Evolutionary conservation across 2,113 vertebrate genomes (phyloP), one percentile per base, ranked within the genome.

Genomic region (Drymodes brunneopygia): DNA sequence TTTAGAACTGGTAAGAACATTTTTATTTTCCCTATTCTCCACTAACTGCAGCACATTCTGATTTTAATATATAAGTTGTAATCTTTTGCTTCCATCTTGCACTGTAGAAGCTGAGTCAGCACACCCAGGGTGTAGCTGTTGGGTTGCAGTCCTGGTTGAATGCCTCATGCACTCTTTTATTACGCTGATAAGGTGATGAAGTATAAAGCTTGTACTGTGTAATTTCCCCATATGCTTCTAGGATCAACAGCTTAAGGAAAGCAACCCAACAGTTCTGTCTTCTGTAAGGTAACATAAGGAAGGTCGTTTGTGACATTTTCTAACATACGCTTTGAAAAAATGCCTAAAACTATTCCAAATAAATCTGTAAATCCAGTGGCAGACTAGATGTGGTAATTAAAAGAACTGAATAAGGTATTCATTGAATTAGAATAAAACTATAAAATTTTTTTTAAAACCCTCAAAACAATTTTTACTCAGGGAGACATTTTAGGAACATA

Each of bases 201-300:
- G 48, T 67, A 69, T 73, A 97, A 91, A 97, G 40, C 28, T 93
- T 87, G 38, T 62, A 81, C 69, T 19, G 51, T 91, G 35, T 72
- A 86, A 96, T 96, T 97, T 95, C 86, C 80, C 85, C 85, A 94
- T 93, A 72, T 94, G 66, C 84, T 97, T 96, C 92, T 90, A 94
- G 50, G 47, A 96, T 91, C 93, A 97, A 75, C 18, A 64, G 50
- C 67, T 96, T 90, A 92, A 95, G 72, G 92, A 54, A 88, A 60
- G 33, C 65, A 62, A 81, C 79, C 45, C 73, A 96, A 93, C 20
- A 75, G 50, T 92, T 95, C 50, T 82, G 10, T 16, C 64, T 50
- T 92, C 73, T 81, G 38, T 51, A 83, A 33, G 61, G 47, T 72
- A 86, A 40, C 75, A 77, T 64, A 70, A 84, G 56, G 85, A 93